Percentiles rank a stretch among this genome's conserved stretches.
phyloP scores from a whole-genome alignment of 2,888 invertebrate genomes.

The Apodemia mormo region DNA sequence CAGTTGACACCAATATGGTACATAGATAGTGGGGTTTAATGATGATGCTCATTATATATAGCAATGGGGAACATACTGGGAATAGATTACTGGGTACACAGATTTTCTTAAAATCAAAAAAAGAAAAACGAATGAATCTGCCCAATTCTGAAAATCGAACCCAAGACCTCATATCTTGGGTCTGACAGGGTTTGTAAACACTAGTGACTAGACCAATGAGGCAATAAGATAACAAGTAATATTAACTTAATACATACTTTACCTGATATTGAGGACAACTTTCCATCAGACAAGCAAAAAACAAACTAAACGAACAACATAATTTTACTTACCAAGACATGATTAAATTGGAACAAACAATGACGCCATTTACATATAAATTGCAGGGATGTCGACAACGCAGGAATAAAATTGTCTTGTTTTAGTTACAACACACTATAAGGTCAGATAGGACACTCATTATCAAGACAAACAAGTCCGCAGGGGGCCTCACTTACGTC shows the following conservation, averaged over 20 bases:
- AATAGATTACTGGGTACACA: no score
- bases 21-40: no score
- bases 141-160: no score
- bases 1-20: no score
- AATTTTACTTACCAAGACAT: conserved; percentile 10
- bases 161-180: no score
- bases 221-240: background rate
- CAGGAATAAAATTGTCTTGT: conserved; percentile 35
- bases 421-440: conserved; percentile 30
- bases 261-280: conserved; percentile 34
- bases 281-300: conserved; percentile 34
- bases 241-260: background rate
- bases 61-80: no score
- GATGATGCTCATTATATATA: no score
- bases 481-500: conserved; percentile 76
- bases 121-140: no score
- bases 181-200: no score
- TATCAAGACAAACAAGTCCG: conserved; percentile 70
- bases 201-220: no score
- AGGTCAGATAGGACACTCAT: conserved; percentile 57
- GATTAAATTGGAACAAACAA: conserved; percentile 33
- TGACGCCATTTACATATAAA: conserved; percentile 47
- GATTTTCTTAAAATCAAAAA: no score
- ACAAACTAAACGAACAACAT: conserved; percentile 8
- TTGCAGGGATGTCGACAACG: conserved; percentile 44